phyloP scores from a whole-genome alignment of 2,113 vertebrate species.

The Trichomycterus rosablanca region DNA sequence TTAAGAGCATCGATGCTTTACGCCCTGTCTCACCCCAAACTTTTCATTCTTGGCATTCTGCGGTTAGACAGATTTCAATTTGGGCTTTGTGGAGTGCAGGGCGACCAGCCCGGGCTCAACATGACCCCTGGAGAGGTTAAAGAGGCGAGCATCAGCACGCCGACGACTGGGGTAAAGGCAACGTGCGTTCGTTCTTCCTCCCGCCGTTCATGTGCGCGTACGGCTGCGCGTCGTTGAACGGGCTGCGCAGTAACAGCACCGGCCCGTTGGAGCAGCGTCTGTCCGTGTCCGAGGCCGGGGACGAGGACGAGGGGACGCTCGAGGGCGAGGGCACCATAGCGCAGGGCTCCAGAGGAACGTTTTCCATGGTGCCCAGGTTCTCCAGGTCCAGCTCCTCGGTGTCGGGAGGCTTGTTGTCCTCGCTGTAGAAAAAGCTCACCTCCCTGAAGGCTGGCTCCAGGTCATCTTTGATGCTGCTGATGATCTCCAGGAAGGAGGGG shows the following conservation, averaged over 20 bases:
- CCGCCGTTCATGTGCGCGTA: slow-evolving; percentile 99
- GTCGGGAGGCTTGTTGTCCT: slow-evolving; percentile 87
- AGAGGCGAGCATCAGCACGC: slow-evolving; percentile 82
- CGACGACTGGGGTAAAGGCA: slow-evolving; percentile 93
- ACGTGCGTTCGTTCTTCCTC: slow-evolving; percentile 84
- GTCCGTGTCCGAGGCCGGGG: slow-evolving; percentile 57
- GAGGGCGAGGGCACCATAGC: slow-evolving; percentile 35
- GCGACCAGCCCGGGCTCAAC: not conserved
- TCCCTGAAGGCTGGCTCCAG: slow-evolving; percentile 85
- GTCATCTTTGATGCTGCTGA: slow-evolving; percentile 89
- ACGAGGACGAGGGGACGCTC: slow-evolving; percentile 28
- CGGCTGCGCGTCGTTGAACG: slow-evolving; percentile 84
- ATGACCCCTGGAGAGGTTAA: not conserved
- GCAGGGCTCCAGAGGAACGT: slow-evolving; percentile 79
- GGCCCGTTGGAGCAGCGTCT: slow-evolving; percentile 83
- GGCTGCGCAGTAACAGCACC: slow-evolving; percentile 70
- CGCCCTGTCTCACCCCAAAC: not conserved
- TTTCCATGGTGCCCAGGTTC: slow-evolving; percentile 79
- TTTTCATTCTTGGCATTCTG: not conserved
- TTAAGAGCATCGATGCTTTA: slow-evolving; percentile 36
- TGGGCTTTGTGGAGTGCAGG: not conserved
- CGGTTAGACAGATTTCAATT: slow-evolving; percentile 24
- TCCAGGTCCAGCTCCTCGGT: slow-evolving; percentile 80
- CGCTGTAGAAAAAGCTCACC: slow-evolving; percentile 94
- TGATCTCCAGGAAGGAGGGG: slow-evolving; percentile 92